Evolutionary conservation across 2,888 invertebrate species (phyloP), one percentile per base, ranked within the genome.

Genomic region (Cheiracanthium punctorium): DNA sequence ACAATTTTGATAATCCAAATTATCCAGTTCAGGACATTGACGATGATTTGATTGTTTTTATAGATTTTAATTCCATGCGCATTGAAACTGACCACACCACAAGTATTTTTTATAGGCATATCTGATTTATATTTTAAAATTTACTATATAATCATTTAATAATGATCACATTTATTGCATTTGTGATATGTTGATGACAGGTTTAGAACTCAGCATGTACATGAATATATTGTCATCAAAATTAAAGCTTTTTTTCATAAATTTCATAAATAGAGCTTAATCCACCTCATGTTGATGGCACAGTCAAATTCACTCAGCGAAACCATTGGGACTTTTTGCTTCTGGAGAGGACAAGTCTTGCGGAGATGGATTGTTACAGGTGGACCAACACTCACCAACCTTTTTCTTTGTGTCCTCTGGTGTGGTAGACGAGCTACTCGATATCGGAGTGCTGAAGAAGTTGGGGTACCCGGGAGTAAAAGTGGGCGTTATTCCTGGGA

Each of bases 281-380:
- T 67, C 20, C 0, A 10, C 12, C 32, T 0, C 20, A 67, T 17
- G 20, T 17, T 20, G n/a, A 64, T 28, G 24, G 28, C 69, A 69
- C 8, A 20, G n/a, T 28, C 30, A 28, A 69, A 28, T 32, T 85
- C 37, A 85, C 8, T 87, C 87, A 10, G 43, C 71, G 77, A 77
- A 87, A 8, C 87, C 87, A 41, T 87, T 87, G 20, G 87, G 87
- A 29, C 87, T 87, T 71, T 87, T 87, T 8, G 80, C 67, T 17
- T 87, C 87, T 0, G 87, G 82, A 12, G 87, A 87, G 7, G 87
- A 87, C 28, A 87, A 30, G 37, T 87, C 87, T 64, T 87, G 87
- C 0, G 87, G 87, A 12, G 87, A 87, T 29, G 82, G 75, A 41
- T 82, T 82, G 24, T 73, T 77, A 67, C 82, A 82, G 0, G 74